These are phyloP conservation scores for Hyposoter dolosus DNA, from an alignment of 2,888 invertebrate species.

Conservation along the genomic window DNA sequence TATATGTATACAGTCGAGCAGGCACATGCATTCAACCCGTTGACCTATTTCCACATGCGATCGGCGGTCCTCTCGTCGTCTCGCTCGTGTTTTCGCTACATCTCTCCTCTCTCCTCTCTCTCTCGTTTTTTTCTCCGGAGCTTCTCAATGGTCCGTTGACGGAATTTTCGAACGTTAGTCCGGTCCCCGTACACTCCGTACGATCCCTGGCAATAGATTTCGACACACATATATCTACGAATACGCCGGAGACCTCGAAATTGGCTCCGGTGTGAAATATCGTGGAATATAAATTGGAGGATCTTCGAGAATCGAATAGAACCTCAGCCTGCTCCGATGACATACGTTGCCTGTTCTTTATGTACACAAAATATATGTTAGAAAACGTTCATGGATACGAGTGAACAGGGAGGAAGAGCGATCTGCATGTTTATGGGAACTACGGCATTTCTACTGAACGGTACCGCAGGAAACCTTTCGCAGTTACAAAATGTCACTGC, in stretches of 20 bases:
- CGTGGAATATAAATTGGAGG: constrained; percentile 66
- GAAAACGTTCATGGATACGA: not conserved
- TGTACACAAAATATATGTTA: not conserved
- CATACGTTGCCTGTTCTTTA: constrained; percentile 34
- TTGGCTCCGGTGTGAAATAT: constrained; percentile 63
- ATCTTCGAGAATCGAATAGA: constrained; percentile 22
- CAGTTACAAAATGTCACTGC: not conserved
- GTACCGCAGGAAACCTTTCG: not conserved
- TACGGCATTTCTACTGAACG: constrained; percentile 15
- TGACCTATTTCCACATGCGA: constrained; percentile 60
- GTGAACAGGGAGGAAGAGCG: constrained; percentile 10
- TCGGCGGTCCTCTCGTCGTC: constrained; percentile 40
- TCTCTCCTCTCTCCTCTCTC: not conserved
- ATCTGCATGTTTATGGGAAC: constrained; percentile 42
- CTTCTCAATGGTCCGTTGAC: constrained; percentile 59
- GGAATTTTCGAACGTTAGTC: constrained; percentile 58
- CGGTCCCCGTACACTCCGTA: not conserved
- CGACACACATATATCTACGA: not conserved
- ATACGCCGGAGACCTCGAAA: constrained; percentile 42
- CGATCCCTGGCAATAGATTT: not conserved
- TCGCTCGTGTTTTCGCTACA: constrained; percentile 19
- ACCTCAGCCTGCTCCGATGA: constrained; percentile 22
- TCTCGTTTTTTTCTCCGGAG: not conserved
- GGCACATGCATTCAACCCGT: constrained; percentile 61
- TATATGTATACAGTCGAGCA: constrained; percentile 7